Evolutionary conservation across 2,113 vertebrate species (phyloP).

Genomic region (Stictonetta naevosa): DNA sequence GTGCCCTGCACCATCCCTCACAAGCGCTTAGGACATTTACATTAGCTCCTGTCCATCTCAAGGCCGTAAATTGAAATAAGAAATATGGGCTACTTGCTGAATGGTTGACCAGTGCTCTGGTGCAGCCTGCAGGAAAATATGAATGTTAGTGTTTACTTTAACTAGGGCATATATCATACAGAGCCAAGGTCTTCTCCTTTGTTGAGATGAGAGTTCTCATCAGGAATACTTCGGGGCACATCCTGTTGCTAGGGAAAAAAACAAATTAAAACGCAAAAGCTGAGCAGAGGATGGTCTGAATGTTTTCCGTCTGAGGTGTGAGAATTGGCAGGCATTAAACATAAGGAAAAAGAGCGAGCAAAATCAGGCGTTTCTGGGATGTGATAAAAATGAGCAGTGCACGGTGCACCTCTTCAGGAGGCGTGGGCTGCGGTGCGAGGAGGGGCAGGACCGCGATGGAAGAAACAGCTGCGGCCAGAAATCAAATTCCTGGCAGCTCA

Average conservation of each 20-base stretch:
- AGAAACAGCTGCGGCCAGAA: constrained; percentile 76
- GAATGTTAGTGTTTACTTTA: constrained; percentile 67
- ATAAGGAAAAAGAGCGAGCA: background rate
- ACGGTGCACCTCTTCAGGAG: constrained; percentile 67
- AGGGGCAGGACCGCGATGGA: constrained; percentile 34
- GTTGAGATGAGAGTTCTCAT: constrained; percentile 36
- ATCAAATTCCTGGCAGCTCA: constrained; percentile 72
- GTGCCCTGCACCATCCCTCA: background rate
- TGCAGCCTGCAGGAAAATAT: constrained; percentile 48
- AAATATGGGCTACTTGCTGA: constrained; percentile 44
- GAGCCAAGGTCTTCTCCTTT: constrained; percentile 4
- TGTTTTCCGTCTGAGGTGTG: constrained; percentile 64
- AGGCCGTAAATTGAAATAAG: constrained; percentile 11
- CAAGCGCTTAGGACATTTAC: constrained; percentile 32
- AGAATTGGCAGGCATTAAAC: constrained; percentile 66
- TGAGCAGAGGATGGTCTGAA: background rate
- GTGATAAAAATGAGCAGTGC: constrained; percentile 61
- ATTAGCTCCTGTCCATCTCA: constrained; percentile 33
- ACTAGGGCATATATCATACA: constrained; percentile 37
- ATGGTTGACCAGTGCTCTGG: constrained; percentile 57
- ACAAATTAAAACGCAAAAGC: background rate
- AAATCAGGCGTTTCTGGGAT: constrained; percentile 28
- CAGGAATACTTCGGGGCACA: constrained; percentile 6
- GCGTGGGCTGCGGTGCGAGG: constrained; percentile 48
- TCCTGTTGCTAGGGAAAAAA: constrained; percentile 51